Evolutionary conservation across 1,140 invertebrate genomes (phyloP).

Genomic region (Melipona quadrifasciata): DNA sequence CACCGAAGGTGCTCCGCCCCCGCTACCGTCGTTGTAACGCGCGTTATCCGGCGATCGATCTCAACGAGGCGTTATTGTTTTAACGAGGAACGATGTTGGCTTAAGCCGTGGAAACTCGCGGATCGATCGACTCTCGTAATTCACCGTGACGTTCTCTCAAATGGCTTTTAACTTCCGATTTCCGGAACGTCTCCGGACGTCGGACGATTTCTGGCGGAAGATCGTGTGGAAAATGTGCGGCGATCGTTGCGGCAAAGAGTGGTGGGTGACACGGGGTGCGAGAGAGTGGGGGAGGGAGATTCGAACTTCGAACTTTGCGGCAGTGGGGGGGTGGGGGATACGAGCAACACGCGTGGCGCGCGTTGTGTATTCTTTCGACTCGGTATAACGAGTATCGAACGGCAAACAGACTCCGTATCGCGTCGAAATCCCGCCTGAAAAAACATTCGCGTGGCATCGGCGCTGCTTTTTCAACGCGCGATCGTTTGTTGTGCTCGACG

Average conservation of each 20-base stretch:
- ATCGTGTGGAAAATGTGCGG: neutral
- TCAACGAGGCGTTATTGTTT: slow-evolving; percentile 28
- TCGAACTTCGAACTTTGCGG: neutral
- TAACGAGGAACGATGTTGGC: slow-evolving; percentile 38
- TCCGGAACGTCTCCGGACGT: too few species aligned
- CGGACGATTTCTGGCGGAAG: neutral
- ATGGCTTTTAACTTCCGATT: too few species aligned
- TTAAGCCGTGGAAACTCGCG: neutral
- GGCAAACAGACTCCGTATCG: neutral
- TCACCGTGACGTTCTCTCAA: neutral
- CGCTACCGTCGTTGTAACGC: neutral
- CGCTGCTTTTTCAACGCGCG: neutral
- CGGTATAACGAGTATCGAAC: neutral
- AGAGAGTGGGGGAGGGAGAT: too few species aligned
- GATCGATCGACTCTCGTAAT: slow-evolving; percentile 9
- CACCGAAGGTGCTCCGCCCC: neutral
- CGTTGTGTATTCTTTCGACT: neutral
- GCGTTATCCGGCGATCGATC: slow-evolving; percentile 6
- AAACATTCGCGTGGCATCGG: neutral
- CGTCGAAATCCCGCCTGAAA: slow-evolving; percentile 1
- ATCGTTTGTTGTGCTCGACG: slow-evolving; percentile 2
- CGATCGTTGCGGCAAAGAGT: too few species aligned
- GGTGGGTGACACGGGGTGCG: too few species aligned
- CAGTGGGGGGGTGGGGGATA: too few species aligned
- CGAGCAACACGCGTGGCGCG: too few species aligned